A percentile compares a stretch with the other conserved stretches of the same genome.
Evolutionary conservation across 1,140 invertebrate genomes (phyloP).

Genomic region (Octopus bimaculoides): DNA sequence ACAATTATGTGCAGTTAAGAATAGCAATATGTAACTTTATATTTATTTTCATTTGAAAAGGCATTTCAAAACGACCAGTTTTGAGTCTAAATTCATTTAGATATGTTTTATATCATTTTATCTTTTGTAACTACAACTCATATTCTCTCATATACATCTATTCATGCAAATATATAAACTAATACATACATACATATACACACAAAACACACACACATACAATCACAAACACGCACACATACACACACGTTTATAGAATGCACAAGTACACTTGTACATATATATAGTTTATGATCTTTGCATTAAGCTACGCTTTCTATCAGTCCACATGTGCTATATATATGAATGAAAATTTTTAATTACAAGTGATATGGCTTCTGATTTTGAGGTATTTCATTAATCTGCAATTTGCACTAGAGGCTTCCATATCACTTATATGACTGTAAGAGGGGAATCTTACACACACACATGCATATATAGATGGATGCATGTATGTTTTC

Average conservation of each 20-base stretch:
- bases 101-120: background rate
- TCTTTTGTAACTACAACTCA: background rate
- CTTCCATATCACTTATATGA: too few relatives aligned
- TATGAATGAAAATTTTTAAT: too few relatives aligned
- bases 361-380: too few relatives aligned
- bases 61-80: background rate
- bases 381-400: too few relatives aligned
- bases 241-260: background rate
- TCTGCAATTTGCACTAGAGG: too few relatives aligned
- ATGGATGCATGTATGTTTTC: background rate
- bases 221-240: background rate
- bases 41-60: background rate
- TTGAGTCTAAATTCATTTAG: background rate
- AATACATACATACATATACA: background rate
- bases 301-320: background rate
- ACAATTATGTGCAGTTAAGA: background rate
- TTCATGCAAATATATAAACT: background rate
- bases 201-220: background rate
- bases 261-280: background rate
- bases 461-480: background rate
- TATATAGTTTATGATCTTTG: background rate
- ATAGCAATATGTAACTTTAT: background rate
- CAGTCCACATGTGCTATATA: too few relatives aligned
- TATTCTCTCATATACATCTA: background rate
- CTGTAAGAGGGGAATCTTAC: background rate